Conservation (phyloP, 2,888 invertebrate species). For the Drosophila mayaguana region DNA sequence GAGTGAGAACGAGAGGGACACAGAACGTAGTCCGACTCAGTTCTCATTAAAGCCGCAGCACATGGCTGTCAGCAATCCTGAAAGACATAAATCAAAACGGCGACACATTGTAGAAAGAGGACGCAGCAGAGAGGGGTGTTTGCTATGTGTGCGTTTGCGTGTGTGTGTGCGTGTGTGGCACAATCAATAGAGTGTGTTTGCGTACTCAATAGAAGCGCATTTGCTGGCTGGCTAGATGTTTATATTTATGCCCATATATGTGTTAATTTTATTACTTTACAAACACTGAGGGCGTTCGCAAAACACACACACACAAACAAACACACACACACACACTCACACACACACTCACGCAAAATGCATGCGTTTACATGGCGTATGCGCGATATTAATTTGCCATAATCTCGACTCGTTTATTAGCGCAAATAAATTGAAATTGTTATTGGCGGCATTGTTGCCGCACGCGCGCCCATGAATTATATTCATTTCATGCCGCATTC, state of each 20-base stretch:
- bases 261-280: constrained; percentile 76
- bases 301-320: constrained; percentile 4
- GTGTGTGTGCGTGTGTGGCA: neutral
- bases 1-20: no score
- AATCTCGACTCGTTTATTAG: constrained; percentile 55
- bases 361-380: constrained; percentile 46
- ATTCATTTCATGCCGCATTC: constrained; percentile 4
- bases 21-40: neutral
- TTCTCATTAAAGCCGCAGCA: constrained; percentile 27
- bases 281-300: constrained; percentile 34
- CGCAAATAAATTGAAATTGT: constrained; percentile 57
- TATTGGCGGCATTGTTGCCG: constrained; percentile 28
- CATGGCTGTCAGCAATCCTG: constrained; percentile 52
- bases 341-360: constrained; percentile 1
- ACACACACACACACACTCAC: neutral
- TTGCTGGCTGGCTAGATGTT: constrained; percentile 39
- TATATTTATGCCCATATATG: constrained; percentile 72
- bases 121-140: neutral
- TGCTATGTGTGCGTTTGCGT: neutral
- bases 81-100: constrained; percentile 57
- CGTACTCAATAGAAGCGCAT: constrained; percentile 45
- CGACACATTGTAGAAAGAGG: constrained; percentile 10
- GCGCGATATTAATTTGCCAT: constrained; percentile 69
- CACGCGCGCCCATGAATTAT: constrained; percentile 30
- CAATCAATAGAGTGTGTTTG: constrained; percentile 14